Evolutionary conservation across 2,797 vertebrate species (phyloP).

Genomic region (Benthosema pterotum): DNA sequence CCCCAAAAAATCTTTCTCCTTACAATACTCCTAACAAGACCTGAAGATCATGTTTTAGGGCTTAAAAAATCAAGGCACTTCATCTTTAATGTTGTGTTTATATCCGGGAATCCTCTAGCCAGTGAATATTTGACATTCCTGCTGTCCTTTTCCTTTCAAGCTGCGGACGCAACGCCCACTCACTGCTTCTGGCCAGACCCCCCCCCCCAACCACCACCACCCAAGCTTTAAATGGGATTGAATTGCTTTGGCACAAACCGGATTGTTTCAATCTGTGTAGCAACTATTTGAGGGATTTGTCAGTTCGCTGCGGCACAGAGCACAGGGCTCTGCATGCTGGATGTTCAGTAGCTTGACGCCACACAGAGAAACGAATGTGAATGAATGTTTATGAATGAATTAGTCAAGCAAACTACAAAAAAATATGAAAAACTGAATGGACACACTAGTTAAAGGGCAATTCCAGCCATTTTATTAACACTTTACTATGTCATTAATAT

Average conservation of each 20-base stretch:
- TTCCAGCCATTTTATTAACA: too few species aligned
- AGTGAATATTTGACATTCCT: slow-evolving; percentile 62
- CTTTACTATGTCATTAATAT: too few species aligned
- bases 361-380: too few species aligned
- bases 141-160: slow-evolving; percentile 24
- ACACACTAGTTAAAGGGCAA: too few species aligned
- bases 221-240: slow-evolving; percentile 20
- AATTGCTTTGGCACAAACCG: slow-evolving; percentile 17
- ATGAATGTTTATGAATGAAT: too few species aligned
- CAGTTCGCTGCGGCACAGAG: background rate
- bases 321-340: background rate
- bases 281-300: slow-evolving; percentile 5
- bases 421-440: too few species aligned
- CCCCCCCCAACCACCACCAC: slow-evolving; percentile 3
- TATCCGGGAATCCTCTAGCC: slow-evolving; percentile 27
- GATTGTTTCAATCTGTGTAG: slow-evolving; percentile 35
- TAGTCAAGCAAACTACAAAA: too few species aligned
- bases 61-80: too few species aligned
- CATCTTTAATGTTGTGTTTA: slow-evolving; percentile 64
- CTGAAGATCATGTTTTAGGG: too few species aligned
- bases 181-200: slow-evolving; percentile 14
- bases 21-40: too few species aligned
- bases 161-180: too few species aligned
- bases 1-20: too few species aligned
- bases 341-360: background rate